These are phyloP conservation scores for Theodoxus fluviatilis DNA, from an alignment of 2,888 invertebrate genomes.

Conservation along the genomic window DNA sequence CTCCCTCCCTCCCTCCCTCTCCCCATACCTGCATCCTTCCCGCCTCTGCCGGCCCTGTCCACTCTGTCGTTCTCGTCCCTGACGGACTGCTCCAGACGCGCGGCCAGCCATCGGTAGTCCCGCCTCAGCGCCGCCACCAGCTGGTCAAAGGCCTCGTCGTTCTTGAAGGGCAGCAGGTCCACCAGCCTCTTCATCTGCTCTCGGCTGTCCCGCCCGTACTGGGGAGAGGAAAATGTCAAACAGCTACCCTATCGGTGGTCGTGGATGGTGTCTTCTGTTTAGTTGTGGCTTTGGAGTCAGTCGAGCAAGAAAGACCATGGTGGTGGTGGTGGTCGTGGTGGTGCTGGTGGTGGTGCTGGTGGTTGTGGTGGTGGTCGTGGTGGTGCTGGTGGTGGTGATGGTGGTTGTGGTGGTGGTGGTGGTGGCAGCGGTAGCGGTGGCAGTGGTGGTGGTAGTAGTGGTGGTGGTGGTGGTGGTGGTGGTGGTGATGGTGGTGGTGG, in stretches of 20 bases:
- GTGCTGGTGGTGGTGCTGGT: too few species aligned
- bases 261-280: too few species aligned
- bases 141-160: constrained; percentile 34
- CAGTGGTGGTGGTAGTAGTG: background rate
- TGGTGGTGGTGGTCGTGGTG: too few species aligned
- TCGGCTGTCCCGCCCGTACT: constrained; percentile 24
- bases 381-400: too few species aligned
- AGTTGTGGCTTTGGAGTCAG: too few species aligned
- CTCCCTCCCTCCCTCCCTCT: background rate
- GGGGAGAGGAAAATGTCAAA: background rate
- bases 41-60: constrained; percentile 21
- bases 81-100: constrained; percentile 30
- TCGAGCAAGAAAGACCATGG: too few species aligned
- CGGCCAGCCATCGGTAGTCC: constrained; percentile 38
- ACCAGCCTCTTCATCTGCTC: constrained; percentile 25
- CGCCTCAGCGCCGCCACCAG: constrained; percentile 37
- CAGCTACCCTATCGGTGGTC: too few species aligned
- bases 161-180: constrained; percentile 27
- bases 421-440: constrained; percentile 5
- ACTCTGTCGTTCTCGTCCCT: constrained; percentile 18
- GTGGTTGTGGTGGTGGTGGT: too few species aligned
- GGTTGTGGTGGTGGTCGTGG: too few species aligned
- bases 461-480: background rate
- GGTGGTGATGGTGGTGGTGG: too few species aligned
- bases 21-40: background rate